Conservation (phyloP, 2,888 invertebrate genomes). For the Pycnomerus fuliginosus region DNA sequence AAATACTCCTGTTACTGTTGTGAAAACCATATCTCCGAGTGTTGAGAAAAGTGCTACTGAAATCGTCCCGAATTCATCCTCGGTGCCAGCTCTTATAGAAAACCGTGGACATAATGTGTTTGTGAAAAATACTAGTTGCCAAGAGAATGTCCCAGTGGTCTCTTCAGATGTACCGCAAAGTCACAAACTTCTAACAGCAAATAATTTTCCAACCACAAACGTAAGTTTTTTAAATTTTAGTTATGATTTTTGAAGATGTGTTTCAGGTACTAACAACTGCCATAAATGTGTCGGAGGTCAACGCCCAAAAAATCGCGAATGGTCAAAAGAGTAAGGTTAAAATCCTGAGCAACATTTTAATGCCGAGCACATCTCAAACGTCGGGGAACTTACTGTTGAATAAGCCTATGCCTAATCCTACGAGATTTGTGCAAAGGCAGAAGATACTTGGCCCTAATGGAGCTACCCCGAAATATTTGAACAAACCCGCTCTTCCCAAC, state of each 20-base stretch:
- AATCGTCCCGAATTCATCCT: constrained; percentile 2
- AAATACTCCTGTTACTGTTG: constrained; percentile 49
- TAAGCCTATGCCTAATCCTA: constrained; percentile 33
- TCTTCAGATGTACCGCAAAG: constrained; percentile 43
- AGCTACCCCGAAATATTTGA: constrained; percentile 45
- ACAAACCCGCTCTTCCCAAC: constrained; percentile 33
- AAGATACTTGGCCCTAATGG: constrained; percentile 44
- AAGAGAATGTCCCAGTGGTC: constrained; percentile 7
- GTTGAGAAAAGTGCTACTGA: constrained; percentile 18
- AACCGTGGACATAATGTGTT: constrained; percentile 50
- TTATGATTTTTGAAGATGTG: constrained; percentile 5
- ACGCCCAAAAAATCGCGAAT: constrained; percentile 41
- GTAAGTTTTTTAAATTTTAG: constrained; percentile 43
- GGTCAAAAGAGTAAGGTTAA: constrained; percentile 52
- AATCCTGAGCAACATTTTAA: constrained; percentile 48
- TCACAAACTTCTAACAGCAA: constrained; percentile 48
- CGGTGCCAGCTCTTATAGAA: constrained; percentile 36
- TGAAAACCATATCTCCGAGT: constrained; percentile 40
- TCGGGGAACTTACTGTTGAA: constrained; percentile 43
- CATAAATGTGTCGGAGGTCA: constrained; percentile 26
- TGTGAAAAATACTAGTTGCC: constrained; percentile 44
- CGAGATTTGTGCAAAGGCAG: constrained; percentile 41
- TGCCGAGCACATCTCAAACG: constrained; percentile 39
- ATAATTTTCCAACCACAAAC: constrained; percentile 46
- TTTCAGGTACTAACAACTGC: constrained; percentile 31